These are phyloP conservation scores for Copidosoma aretas DNA, from an alignment of 2,888 invertebrate species.

Conservation along the genomic window DNA sequence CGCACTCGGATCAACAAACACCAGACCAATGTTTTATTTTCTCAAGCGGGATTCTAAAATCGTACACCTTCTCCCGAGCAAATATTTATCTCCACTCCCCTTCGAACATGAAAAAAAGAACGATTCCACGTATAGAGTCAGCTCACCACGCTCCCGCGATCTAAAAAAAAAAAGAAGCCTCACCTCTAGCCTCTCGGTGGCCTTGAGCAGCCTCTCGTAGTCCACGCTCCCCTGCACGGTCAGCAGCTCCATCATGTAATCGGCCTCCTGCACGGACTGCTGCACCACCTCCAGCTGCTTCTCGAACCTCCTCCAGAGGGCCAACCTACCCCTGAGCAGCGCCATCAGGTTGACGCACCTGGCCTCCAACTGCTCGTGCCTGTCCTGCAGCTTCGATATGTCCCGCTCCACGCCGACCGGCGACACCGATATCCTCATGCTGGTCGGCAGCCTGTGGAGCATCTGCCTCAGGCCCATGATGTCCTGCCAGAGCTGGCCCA, in stretches of 20 bases:
- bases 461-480: conserved; percentile 77
- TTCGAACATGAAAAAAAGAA: conserved; percentile 1
- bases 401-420: conserved; percentile 79
- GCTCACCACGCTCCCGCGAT: background rate
- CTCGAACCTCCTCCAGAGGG: conserved; percentile 80
- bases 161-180: conserved; percentile 50
- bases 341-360: conserved; percentile 74
- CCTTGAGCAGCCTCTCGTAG: conserved; percentile 81
- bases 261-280: conserved; percentile 82
- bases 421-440: conserved; percentile 77
- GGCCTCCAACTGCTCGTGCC: conserved; percentile 75
- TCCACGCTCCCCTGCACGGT: conserved; percentile 86
- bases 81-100: conserved; percentile 4
- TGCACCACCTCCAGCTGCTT: conserved; percentile 80
- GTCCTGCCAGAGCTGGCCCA: conserved; percentile 78
- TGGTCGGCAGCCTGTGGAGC: conserved; percentile 78
- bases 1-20: too few relatives aligned
- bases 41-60: background rate
- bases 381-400: conserved; percentile 77
- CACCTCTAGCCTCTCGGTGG: conserved; percentile 85
- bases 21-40: background rate
- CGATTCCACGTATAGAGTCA: background rate
- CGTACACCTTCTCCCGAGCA: background rate
- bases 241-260: conserved; percentile 85
- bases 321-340: conserved; percentile 70